phyloP scores from a whole-genome alignment of 2,113 vertebrate genomes.

The Grammomys dolichurus region DNA sequence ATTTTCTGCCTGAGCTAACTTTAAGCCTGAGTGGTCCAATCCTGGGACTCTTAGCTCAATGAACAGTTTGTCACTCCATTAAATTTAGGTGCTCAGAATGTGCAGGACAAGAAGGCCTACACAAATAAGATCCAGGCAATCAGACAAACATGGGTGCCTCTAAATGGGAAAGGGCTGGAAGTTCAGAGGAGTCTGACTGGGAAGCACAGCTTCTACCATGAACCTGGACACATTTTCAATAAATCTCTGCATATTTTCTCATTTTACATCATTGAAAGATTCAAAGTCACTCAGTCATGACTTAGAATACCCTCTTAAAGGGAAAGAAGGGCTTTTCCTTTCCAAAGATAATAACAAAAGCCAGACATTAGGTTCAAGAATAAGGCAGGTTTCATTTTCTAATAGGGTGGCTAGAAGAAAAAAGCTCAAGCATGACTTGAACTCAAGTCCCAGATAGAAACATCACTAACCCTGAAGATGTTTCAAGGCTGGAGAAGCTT shows the following conservation, averaged over 20 bases:
- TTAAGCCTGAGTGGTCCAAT: background rate
- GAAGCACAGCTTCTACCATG: background rate
- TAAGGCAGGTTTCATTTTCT: background rate
- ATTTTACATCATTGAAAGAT: background rate
- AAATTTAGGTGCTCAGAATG: background rate
- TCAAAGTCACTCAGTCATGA: background rate
- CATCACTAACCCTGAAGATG: background rate
- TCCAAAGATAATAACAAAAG: background rate
- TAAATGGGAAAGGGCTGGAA: rapidly evolving
- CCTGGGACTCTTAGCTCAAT: background rate
- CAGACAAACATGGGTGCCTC: background rate
- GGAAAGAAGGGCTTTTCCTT: background rate
- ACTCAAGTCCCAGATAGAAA: background rate
- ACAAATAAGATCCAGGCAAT: background rate
- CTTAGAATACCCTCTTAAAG: background rate
- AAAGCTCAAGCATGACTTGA: background rate
- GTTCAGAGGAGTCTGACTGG: background rate
- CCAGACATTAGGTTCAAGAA: rapidly evolving
- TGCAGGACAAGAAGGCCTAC: rapidly evolving
- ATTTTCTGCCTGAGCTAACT: background rate
- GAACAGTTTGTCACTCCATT: background rate
- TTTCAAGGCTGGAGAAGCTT: background rate
- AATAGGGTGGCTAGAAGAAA: background rate
- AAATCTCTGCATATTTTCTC: rapidly evolving
- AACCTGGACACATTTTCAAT: rapidly evolving